Evolutionary conservation across 1,140 invertebrate genomes (phyloP), one percentile per base, ranked within the genome.

Genomic region (Drosophila nannoptera): DNA sequence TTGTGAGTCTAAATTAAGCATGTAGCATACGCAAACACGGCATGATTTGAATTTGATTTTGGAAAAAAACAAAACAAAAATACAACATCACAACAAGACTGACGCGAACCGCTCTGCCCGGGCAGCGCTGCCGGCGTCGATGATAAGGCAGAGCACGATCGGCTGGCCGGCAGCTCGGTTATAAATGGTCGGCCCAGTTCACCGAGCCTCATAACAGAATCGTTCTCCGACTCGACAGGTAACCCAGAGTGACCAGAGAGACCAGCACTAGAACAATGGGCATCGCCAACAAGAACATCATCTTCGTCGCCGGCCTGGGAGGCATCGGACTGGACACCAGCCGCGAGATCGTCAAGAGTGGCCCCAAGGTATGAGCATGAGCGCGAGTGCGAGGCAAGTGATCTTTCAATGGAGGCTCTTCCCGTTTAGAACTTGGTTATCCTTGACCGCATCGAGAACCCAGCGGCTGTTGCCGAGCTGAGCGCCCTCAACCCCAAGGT

Each of bases 301-400:
- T 88, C 50, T 88, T 88, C 36, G 87, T 88, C 33, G 87, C 84
- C 35, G 87, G 73, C 46, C 69, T 88, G 49, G 87, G 87, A 29
- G 84, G 78, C 36, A 88, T 88, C 69, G 87, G 87, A 32, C 64
- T 87, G 50, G 87, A 78, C 67, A 82, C 84, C 53, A 80, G 75
- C 52, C 66, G 62, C 42, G 77, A 87, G 60, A 65, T 86, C 22
- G 69, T 87, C 55, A 87, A 82, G 49, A 45, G 63, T 3, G 53
- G 71, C 29, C 65, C 86, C 5, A 82, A 78, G 81, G 81, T 83
- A 7, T 8, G 4, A 45, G n/a, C 16, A 7, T 8, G 9, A 16
- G 22, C 22, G n/a, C 22, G 38, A 40, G 7, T 38, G 36, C 36
- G 4, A 38, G 12, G 9, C 5, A 40, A 7, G 12, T 14, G n/a